Conservation (phyloP, 2,797 vertebrate species). For the Neopelma chrysocephalum region DNA sequence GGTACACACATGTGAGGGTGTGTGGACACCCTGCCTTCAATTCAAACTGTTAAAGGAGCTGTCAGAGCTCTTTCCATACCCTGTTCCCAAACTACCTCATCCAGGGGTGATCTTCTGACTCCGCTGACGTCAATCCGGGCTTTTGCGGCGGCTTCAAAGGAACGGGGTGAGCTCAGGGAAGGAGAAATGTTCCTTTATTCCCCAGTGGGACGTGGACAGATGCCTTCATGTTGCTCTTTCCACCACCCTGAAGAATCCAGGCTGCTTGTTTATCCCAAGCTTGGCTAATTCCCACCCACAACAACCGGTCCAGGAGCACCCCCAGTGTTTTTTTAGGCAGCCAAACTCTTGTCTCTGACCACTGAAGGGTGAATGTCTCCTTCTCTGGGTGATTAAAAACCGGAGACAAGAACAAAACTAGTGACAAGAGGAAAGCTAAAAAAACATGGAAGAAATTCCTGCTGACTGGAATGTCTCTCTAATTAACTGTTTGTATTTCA, state of each 20-base stretch:
- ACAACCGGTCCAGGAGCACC: neutral
- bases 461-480: neutral
- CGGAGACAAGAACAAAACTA: neutral
- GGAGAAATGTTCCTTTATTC: neutral
- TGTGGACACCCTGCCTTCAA: neutral
- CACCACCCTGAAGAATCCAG: neutral
- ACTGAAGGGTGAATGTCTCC: neutral
- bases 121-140: neutral
- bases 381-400: neutral
- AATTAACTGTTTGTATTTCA: neutral
- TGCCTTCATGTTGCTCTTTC: neutral
- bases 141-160: neutral
- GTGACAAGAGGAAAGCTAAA: neutral
- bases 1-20: neutral
- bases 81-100: neutral
- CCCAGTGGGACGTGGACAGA: neutral
- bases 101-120: neutral
- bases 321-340: rapidly evolving
- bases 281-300: neutral
- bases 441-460: neutral
- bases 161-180: neutral
- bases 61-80: neutral
- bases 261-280: neutral
- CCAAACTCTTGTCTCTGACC: neutral
- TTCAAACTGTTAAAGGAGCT: neutral